phyloP scores from a whole-genome alignment of 2,797 vertebrate genomes.

The Xenentodon cancila region DNA sequence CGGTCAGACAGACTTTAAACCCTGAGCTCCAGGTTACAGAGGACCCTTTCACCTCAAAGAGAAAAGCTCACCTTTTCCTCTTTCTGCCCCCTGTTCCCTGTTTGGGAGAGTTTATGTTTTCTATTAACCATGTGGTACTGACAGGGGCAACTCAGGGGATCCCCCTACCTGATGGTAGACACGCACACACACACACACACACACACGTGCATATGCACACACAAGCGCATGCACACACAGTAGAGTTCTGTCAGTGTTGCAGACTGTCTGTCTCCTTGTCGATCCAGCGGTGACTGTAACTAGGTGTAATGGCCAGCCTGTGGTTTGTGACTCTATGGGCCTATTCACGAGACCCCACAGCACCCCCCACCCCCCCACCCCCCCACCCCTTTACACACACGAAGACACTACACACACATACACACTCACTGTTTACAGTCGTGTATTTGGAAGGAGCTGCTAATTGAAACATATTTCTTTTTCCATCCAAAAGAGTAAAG shows the following conservation, averaged over 20 bases:
- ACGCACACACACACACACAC: slow-evolving; percentile 30
- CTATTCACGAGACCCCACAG: slow-evolving; percentile 75
- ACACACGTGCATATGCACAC: not conserved
- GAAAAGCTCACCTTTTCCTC: slow-evolving; percentile 56
- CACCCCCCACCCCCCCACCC: slow-evolving; percentile 38
- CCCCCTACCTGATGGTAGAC: slow-evolving; percentile 68
- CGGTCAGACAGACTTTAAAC: slow-evolving; percentile 23
- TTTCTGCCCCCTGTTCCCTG: slow-evolving; percentile 56
- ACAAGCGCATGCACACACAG: slow-evolving; percentile 54
- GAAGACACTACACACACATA: slow-evolving; percentile 40
- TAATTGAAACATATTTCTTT: slow-evolving; percentile 83
- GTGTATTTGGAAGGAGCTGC: slow-evolving; percentile 72
- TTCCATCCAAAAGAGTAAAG: slow-evolving; percentile 79
- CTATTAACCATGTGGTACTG: slow-evolving; percentile 65
- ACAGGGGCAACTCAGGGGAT: slow-evolving; percentile 72
- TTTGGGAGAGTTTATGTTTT: slow-evolving; percentile 67
- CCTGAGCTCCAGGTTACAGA: slow-evolving; percentile 56
- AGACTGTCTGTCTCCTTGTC: slow-evolving; percentile 83
- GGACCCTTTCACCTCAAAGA: slow-evolving; percentile 61
- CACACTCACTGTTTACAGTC: slow-evolving; percentile 73
- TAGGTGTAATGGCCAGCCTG: slow-evolving; percentile 78
- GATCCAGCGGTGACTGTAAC: slow-evolving; percentile 78
- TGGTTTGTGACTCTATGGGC: slow-evolving; percentile 79
- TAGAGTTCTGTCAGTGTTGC: slow-evolving; percentile 73
- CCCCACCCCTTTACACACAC: slow-evolving; percentile 33